These are phyloP conservation scores for Pterocles burchelli DNA, from an alignment of 2,113 vertebrate species.

Conservation along the genomic window DNA sequence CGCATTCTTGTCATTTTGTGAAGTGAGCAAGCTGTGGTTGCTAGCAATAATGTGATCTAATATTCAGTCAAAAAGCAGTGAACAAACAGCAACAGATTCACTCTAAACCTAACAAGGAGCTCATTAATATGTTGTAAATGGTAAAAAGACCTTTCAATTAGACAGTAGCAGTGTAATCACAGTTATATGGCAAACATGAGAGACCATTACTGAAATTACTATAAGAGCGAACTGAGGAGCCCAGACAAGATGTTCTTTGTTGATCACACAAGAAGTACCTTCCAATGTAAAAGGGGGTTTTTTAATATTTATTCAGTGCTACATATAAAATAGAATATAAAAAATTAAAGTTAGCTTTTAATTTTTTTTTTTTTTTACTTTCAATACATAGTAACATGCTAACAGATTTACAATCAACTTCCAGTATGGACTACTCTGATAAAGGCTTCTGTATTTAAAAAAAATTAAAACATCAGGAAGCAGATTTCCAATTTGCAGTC, in stretches of 20 bases:
- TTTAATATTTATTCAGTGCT: neutral
- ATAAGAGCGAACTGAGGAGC: neutral
- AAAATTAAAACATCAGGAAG: neutral
- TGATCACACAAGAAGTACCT: neutral
- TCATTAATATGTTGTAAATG: neutral
- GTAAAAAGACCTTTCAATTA: neutral
- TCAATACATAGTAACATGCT: too few species aligned
- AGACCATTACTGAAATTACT: neutral
- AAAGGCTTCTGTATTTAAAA: neutral
- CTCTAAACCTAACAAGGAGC: neutral
- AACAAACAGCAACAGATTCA: neutral
- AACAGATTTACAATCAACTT: neutral
- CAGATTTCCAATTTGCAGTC: neutral
- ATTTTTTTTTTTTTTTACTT: too few species aligned
- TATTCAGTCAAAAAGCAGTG: neutral
- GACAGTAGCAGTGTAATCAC: neutral
- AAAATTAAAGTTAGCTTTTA: neutral
- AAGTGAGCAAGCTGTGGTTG: neutral
- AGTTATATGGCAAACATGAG: neutral
- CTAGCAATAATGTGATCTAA: neutral
- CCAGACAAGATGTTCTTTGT: neutral
- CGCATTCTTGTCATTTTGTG: neutral
- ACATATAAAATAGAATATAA: neutral
- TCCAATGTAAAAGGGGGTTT: neutral
- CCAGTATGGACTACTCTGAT: neutral